These are phyloP conservation scores for Geodia barretti DNA, from an alignment of 37 sponge, comb jelly and placozoan species.

Conservation along the genomic window DNA sequence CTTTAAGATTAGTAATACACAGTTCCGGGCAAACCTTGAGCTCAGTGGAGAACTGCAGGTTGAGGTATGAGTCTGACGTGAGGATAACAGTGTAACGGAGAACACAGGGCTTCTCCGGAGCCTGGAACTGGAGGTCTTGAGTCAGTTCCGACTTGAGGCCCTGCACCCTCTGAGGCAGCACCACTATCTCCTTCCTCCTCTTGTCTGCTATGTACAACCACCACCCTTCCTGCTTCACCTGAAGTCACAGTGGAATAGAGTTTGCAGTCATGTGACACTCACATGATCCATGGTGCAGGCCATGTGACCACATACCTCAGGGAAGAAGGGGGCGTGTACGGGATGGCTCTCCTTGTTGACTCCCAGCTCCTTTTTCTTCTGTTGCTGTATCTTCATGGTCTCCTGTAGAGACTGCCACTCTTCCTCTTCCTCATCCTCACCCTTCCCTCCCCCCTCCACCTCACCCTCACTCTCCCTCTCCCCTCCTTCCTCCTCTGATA, in stretches of 20 bases:
- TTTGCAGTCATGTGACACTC: background rate
- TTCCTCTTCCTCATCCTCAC: constrained; percentile 74
- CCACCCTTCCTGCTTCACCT: constrained; percentile 96
- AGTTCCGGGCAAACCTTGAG: constrained; percentile 52
- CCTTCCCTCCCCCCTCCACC: constrained; percentile 2
- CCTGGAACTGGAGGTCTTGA: constrained; percentile 56
- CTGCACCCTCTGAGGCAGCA: constrained; percentile 65
- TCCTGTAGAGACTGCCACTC: constrained; percentile 81
- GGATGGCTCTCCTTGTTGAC: constrained; percentile 52
- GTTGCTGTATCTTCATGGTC: constrained; percentile 52
- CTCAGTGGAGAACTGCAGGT: constrained; percentile 45
- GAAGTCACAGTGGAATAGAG: background rate
- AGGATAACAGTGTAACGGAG: constrained; percentile 67
- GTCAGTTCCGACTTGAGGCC: constrained; percentile 54
- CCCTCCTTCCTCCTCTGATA: constrained; percentile 29
- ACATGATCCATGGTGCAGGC: background rate
- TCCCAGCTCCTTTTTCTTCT: constrained; percentile 45
- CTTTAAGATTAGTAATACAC: background rate
- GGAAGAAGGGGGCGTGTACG: constrained; percentile 87
- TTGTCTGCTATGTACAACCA: constrained; percentile 86
- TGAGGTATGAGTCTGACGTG: constrained; percentile 83
- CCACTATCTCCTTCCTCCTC: constrained; percentile 59
- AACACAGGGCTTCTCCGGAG: constrained; percentile 68
- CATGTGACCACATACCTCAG: constrained; percentile 41
- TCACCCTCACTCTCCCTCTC: constrained; percentile 34